A percentile compares a stretch with the other conserved stretches of the same genome.
Conservation (phyloP, 2,888 invertebrate genomes). For the Hypselothyrea guttata region DNA sequence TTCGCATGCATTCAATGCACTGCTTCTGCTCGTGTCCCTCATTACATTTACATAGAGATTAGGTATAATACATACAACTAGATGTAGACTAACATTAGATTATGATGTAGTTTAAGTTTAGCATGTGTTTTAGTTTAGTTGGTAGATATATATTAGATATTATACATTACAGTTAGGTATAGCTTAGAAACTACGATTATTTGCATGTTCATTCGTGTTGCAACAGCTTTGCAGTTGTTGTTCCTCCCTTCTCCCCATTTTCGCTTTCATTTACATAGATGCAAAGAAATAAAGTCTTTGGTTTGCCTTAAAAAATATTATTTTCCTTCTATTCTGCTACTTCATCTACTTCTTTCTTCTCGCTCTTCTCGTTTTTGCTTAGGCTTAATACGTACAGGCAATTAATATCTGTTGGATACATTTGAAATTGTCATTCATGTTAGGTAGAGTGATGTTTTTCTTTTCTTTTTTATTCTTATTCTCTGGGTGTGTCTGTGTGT, state of each 20-base stretch:
- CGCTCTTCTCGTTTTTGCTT: slow-evolving; percentile 38
- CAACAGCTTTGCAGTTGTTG: slow-evolving; percentile 14
- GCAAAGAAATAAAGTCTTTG: slow-evolving; percentile 82
- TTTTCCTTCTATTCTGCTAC: slow-evolving; percentile 21
- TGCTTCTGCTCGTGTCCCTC: slow-evolving; percentile 26
- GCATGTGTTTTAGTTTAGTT: too few relatives aligned
- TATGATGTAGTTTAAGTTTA: slow-evolving; percentile 23
- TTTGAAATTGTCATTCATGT: slow-evolving; percentile 28
- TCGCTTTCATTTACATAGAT: slow-evolving; percentile 44
- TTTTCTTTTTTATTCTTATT: not conserved
- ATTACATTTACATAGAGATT: slow-evolving; percentile 37
- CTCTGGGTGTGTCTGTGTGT: slow-evolving; percentile 23
- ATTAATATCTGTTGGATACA: slow-evolving; percentile 49
- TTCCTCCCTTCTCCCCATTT: slow-evolving; percentile 47
- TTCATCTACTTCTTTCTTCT: slow-evolving; percentile 12
- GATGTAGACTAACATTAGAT: slow-evolving; percentile 34
- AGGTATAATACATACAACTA: slow-evolving; percentile 70
- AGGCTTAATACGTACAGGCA: slow-evolving; percentile 69
- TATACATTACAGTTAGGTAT: slow-evolving; percentile 63
- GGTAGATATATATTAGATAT: slow-evolving; percentile 55
- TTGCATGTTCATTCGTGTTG: slow-evolving; percentile 25
- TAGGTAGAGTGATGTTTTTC: slow-evolving; percentile 28
- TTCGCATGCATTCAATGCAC: slow-evolving; percentile 66
- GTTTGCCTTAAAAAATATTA: slow-evolving; percentile 79
- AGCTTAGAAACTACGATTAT: slow-evolving; percentile 56